Evolutionary conservation across 1,140 invertebrate species (phyloP).

Genomic region (Sesamia nonagrioides): DNA sequence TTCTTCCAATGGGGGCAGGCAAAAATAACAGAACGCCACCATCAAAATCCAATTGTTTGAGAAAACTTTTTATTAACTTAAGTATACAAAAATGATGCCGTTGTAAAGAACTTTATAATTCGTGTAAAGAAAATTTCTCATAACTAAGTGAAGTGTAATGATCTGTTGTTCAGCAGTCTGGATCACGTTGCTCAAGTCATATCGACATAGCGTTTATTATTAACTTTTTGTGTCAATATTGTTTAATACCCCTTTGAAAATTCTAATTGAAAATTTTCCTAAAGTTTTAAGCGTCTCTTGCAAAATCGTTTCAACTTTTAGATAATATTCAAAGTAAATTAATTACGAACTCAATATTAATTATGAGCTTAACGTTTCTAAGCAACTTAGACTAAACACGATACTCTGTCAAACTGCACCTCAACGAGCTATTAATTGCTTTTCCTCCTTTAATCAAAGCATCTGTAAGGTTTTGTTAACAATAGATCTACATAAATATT

Average conservation of each 20-base stretch:
- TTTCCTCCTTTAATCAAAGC: neutral
- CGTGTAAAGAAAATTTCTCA: neutral
- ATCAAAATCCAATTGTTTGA: neutral
- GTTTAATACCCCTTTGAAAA: neutral
- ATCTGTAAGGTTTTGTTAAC: neutral
- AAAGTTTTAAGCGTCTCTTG: conserved; percentile 9
- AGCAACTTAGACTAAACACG: neutral
- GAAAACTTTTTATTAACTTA: neutral
- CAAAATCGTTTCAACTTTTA: neutral
- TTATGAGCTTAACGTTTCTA: neutral
- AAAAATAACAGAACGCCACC: too few species aligned
- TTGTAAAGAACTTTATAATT: neutral
- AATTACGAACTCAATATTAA: conserved; percentile 13
- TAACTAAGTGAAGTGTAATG: neutral
- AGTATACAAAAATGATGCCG: neutral
- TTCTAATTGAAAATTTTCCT: conserved; percentile 19
- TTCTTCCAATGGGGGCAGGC: too few species aligned
- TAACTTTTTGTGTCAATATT: conserved; percentile 10
- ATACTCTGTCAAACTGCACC: neutral
- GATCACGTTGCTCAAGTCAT: neutral
- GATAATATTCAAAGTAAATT: conserved; percentile 1
- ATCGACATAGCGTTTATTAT: conserved; percentile 12
- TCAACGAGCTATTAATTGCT: neutral
- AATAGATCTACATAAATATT: neutral
- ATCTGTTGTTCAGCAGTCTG: conserved; percentile 10